A percentile compares a stretch with the other conserved stretches of the same genome.
Conservation (phyloP, 2,888 invertebrate species). For the Eubasilissa splendida region DNA sequence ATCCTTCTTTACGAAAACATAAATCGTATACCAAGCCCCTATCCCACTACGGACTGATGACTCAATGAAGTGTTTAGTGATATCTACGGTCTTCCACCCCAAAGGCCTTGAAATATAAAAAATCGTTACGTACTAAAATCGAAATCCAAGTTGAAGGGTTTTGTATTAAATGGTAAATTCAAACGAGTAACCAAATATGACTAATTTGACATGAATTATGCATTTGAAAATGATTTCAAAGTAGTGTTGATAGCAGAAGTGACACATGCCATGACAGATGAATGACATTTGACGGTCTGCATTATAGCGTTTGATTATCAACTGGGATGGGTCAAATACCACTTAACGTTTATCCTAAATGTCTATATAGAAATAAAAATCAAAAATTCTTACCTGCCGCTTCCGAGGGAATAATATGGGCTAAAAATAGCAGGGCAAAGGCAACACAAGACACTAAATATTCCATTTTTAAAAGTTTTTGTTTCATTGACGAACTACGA, state of each 20-base stretch:
- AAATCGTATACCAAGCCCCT: too few relatives aligned
- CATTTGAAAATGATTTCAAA: neutral
- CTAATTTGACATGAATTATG: neutral
- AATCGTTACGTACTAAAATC: slow-evolving; percentile 47
- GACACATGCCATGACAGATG: slow-evolving; percentile 54
- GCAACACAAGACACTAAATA: slow-evolving; percentile 59
- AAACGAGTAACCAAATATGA: neutral
- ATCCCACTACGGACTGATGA: neutral
- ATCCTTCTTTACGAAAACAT: too few relatives aligned
- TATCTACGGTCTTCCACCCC: slow-evolving; percentile 36
- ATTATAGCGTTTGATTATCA: slow-evolving; percentile 18
- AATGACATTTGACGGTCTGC: slow-evolving; percentile 46
- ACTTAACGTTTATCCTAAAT: slow-evolving; percentile 5
- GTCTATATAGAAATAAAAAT: slow-evolving; percentile 7
- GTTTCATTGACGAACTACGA: slow-evolving; percentile 53
- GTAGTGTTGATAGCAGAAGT: slow-evolving; percentile 36
- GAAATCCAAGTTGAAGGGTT: slow-evolving; percentile 7
- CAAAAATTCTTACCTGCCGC: slow-evolving; percentile 54
- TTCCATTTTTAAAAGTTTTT: slow-evolving; percentile 56
- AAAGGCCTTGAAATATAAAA: slow-evolving; percentile 50
- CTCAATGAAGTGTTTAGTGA: slow-evolving; percentile 37
- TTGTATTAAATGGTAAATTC: neutral
- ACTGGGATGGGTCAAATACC: slow-evolving; percentile 32
- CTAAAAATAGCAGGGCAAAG: slow-evolving; percentile 57
- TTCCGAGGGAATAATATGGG: slow-evolving; percentile 55